Conservation (phyloP, 2,888 invertebrate species). For the Noctuana brunneofusca region DNA sequence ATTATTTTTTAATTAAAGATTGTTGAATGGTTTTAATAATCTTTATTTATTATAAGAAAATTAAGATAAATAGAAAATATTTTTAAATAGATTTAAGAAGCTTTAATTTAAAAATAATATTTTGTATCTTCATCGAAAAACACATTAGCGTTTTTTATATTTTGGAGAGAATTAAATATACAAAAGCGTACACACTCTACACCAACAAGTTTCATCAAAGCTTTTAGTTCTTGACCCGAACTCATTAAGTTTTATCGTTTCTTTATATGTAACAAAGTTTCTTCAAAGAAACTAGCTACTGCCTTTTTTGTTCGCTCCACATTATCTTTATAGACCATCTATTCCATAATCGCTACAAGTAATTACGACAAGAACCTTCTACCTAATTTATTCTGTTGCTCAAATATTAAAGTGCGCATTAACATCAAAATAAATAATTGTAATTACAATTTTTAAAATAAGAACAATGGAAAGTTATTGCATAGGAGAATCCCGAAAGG, state of each 20-base stretch:
- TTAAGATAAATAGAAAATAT: too few relatives aligned
- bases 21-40: too few relatives aligned
- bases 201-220: slow-evolving; percentile 3
- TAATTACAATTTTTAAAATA: not conserved
- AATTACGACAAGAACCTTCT: slow-evolving; percentile 22
- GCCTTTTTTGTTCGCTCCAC: slow-evolving; percentile 1
- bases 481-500: too few relatives aligned
- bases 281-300: slow-evolving; percentile 16
- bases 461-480: slow-evolving; percentile 1
- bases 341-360: slow-evolving; percentile 16
- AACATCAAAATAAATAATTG: slow-evolving; percentile 11
- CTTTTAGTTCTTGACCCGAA: slow-evolving; percentile 16
- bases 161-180: too few relatives aligned
- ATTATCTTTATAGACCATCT: slow-evolving; percentile 26
- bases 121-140: too few relatives aligned
- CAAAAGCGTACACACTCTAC: not conserved
- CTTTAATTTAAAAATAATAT: too few relatives aligned
- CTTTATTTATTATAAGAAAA: too few relatives aligned
- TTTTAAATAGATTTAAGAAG: too few relatives aligned
- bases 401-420: slow-evolving; percentile 5
- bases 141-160: too few relatives aligned
- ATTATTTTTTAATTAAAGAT: too few relatives aligned
- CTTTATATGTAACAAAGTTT: slow-evolving; percentile 13
- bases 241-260: slow-evolving; percentile 26
- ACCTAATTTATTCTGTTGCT: slow-evolving; percentile 6